Evolutionary conservation across 2,888 invertebrate species (phyloP).

Genomic region (Drosophila paramelanica): DNA sequence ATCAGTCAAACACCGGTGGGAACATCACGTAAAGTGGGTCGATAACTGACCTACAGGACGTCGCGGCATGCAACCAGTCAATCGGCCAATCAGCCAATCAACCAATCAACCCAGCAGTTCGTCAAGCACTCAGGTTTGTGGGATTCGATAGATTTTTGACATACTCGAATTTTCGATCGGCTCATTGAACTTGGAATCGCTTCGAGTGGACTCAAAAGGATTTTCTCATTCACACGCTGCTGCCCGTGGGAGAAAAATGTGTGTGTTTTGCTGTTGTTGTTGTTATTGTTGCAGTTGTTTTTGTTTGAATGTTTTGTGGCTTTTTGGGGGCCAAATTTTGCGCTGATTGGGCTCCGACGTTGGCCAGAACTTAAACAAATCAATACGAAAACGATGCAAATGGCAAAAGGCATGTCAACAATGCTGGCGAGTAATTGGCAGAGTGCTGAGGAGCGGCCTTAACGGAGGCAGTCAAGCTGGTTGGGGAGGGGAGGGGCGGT

Average conservation of each 20-base stretch:
- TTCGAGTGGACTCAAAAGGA: conserved; percentile 9
- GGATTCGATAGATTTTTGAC: conserved; percentile 74
- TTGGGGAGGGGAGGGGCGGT: no score
- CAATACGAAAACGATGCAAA: conserved; percentile 80
- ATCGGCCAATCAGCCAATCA: conserved; percentile 22
- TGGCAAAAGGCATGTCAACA: conserved; percentile 77
- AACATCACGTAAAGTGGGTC: conserved; percentile 70
- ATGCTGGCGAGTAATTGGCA: conserved; percentile 79
- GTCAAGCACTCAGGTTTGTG: conserved; percentile 6
- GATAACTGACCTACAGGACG: conserved; percentile 71
- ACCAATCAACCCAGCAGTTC: not conserved
- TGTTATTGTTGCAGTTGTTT: conserved; percentile 1
- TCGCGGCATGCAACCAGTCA: conserved; percentile 6
- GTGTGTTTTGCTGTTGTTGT: conserved; percentile 26
- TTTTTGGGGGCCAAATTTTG: conserved; percentile 50
- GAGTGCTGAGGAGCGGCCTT: conserved; percentile 29
- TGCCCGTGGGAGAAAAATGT: conserved; percentile 78
- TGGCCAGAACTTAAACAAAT: conserved; percentile 70
- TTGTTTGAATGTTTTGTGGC: conserved; percentile 26
- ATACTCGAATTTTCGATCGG: conserved; percentile 48
- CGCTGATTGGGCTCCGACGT: conserved; percentile 45
- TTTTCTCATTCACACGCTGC: conserved; percentile 72
- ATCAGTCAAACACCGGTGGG: not conserved
- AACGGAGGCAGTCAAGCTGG: conserved; percentile 31
- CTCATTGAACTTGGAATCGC: conserved; percentile 30